Percentiles rank a stretch among this genome's conserved stretches.
Conservation (phyloP, 1,140 invertebrate genomes). For the Drosophila nigrodunni region DNA sequence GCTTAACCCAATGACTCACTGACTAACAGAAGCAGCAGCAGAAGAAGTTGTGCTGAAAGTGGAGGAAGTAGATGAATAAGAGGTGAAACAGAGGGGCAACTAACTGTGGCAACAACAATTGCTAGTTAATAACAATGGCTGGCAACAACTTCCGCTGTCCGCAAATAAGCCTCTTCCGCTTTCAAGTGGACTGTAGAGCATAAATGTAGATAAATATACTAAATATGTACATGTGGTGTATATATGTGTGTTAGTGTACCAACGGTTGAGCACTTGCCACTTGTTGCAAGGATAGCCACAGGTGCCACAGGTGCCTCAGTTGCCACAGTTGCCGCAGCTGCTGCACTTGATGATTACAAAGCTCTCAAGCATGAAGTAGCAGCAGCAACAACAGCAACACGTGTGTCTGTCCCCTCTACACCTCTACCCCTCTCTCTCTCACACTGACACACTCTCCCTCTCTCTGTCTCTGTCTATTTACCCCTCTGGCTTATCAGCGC, state of each 20-base stretch:
- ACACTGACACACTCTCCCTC: slow-evolving; percentile 18
- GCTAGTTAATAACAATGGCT: slow-evolving; percentile 10
- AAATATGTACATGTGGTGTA: background rate
- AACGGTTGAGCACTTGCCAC: slow-evolving; percentile 13
- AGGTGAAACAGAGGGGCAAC: background rate
- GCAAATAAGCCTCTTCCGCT: slow-evolving; percentile 70
- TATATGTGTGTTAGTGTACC: background rate
- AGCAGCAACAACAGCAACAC: background rate
- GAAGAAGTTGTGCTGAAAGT: background rate
- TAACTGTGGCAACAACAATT: slow-evolving; percentile 8
- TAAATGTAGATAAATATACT: slow-evolving; percentile 7
- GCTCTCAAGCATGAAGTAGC: slow-evolving; percentile 11
- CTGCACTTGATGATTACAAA: slow-evolving; percentile 4
- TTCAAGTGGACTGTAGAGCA: background rate
- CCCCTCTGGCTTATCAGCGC: background rate
- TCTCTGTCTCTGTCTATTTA: background rate
- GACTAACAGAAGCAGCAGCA: background rate
- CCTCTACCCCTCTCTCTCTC: background rate
- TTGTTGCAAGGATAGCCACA: slow-evolving; percentile 21
- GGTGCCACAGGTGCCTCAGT: background rate
- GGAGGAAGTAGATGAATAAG: background rate
- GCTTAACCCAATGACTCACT: slow-evolving; percentile 44
- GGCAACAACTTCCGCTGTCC: slow-evolving; percentile 50
- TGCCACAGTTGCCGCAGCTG: background rate
- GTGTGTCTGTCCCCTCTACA: background rate